Evolutionary conservation across 2,113 vertebrate genomes (phyloP).

Genomic region (Jacana jacana): DNA sequence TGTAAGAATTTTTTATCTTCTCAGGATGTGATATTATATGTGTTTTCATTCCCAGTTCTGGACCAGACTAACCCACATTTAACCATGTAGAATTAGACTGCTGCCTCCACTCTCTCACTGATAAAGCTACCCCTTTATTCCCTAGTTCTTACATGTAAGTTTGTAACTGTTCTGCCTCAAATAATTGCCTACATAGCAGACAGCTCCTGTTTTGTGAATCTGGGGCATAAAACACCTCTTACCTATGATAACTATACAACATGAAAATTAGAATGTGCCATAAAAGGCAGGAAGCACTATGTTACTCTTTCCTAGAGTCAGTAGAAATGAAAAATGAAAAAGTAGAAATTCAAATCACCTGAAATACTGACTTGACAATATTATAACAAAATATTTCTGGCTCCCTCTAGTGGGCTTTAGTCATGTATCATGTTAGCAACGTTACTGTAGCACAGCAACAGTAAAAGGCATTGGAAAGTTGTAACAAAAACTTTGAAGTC

Average conservation of each 20-base stretch:
- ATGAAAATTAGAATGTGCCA: not conserved
- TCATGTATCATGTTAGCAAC: not conserved
- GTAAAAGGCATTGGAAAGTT: not conserved
- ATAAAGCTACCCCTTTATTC: not conserved
- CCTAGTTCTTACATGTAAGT: not conserved
- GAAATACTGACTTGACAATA: not conserved
- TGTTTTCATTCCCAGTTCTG: not conserved
- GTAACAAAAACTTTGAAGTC: not conserved
- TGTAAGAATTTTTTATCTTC: not conserved
- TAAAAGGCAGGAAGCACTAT: not conserved
- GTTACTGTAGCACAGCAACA: accelerated
- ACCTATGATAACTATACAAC: no score
- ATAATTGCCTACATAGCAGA: not conserved
- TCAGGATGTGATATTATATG: not conserved
- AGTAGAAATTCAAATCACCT: not conserved
- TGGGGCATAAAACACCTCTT: not conserved
- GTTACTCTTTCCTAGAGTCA: not conserved
- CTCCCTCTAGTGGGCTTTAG: not conserved
- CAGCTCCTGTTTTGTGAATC: not conserved
- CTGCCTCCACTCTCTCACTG: not conserved
- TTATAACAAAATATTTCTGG: not conserved
- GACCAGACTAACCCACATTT: not conserved
- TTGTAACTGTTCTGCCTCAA: not conserved
- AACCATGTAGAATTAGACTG: not conserved
- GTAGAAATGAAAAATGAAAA: not conserved